Evolutionary conservation across 2,797 vertebrate species (phyloP).

Genomic region (Paguma larvata): DNA sequence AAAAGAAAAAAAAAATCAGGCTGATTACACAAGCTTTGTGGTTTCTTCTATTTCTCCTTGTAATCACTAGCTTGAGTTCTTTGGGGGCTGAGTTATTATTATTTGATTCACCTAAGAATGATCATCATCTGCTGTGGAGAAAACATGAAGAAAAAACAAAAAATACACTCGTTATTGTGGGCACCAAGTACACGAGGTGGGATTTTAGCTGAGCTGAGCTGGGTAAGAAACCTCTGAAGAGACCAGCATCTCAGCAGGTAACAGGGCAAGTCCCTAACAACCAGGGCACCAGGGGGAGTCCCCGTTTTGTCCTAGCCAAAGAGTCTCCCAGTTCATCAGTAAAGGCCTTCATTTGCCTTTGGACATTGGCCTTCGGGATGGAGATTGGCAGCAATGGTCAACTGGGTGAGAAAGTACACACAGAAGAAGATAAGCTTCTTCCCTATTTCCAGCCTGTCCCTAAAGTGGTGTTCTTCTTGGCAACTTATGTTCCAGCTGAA

Average conservation of each 20-base stretch:
- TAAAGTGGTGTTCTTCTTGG: neutral
- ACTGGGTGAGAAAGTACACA: neutral
- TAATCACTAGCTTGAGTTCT: neutral
- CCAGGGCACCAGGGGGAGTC: no score
- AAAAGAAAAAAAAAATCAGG: neutral
- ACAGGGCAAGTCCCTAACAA: neutral
- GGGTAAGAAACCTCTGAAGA: neutral
- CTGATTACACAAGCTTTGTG: no score
- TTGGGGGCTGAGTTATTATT: neutral
- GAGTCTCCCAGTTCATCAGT: neutral
- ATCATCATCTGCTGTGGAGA: neutral
- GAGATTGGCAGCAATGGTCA: no score
- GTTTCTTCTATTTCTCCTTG: neutral
- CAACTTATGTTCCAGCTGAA: no score
- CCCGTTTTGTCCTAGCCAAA: no score
- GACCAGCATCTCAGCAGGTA: neutral
- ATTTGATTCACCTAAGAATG: neutral
- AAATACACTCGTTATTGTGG: no score
- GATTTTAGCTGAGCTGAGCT: neutral
- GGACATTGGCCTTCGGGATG: neutral
- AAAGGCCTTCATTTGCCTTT: neutral
- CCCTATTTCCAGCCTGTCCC: neutral
- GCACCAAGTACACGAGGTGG: rapidly evolving
- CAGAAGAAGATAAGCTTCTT: neutral
- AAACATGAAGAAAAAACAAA: neutral